Percentiles rank a stretch among this genome's conserved stretches.
These are phyloP conservation scores for Pseudoatta argentina DNA, from an alignment of 1,140 invertebrate genomes.

Conservation along the genomic window DNA sequence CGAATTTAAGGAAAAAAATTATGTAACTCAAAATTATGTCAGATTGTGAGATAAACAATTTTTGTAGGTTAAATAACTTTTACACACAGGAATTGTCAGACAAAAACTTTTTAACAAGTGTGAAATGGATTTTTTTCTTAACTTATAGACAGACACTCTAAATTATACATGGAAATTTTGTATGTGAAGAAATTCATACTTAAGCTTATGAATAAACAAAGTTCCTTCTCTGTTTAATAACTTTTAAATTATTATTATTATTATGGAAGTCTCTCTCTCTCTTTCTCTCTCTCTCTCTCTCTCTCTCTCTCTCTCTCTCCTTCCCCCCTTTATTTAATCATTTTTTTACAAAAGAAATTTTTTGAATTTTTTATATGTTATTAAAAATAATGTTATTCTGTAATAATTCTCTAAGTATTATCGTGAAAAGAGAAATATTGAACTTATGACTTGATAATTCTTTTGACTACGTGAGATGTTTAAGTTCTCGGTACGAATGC, in stretches of 20 bases:
- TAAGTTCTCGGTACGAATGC: slow-evolving; percentile 59
- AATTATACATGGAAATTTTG: neutral
- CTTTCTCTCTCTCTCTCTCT: neutral
- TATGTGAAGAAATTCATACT: neutral
- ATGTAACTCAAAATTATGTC: no score
- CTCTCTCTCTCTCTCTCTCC: neutral
- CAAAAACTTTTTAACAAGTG: neutral
- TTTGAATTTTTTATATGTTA: neutral
- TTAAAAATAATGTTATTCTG: neutral
- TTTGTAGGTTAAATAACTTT: neutral
- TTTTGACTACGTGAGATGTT: slow-evolving; percentile 25
- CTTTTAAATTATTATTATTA: slow-evolving; percentile 3
- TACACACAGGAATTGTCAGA: neutral
- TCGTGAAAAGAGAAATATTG: neutral
- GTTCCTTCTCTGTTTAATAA: neutral
- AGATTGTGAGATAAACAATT: no score
- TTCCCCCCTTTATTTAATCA: neutral
- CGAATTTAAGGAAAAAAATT: no score
- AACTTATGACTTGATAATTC: slow-evolving; percentile 23
- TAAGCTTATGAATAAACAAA: neutral
- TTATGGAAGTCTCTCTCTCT: neutral
- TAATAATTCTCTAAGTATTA: slow-evolving; percentile 14
- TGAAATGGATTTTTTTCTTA: neutral
- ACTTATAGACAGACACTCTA: neutral
- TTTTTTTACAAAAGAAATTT: slow-evolving; percentile 1